phyloP scores from a whole-genome alignment of 2,888 invertebrate genomes.

The Gastracanthus pulcherrimus region DNA sequence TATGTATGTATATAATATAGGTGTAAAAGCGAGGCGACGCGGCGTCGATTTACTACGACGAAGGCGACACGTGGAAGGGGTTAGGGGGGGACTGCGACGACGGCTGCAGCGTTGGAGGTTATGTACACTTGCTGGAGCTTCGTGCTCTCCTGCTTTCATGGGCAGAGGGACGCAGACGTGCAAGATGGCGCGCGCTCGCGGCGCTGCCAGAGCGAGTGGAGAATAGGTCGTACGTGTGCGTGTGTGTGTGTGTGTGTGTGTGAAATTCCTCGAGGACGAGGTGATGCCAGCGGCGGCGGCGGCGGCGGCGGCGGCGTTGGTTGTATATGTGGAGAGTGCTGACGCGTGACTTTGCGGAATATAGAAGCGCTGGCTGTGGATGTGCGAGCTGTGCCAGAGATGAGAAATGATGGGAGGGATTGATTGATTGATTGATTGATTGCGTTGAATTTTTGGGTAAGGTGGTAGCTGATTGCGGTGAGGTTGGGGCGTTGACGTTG shows the following conservation, averaged over 20 bases:
- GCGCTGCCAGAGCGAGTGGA: not conserved
- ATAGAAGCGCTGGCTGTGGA: not conserved
- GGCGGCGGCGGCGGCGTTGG: not conserved
- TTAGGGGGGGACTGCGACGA: too few relatives aligned
- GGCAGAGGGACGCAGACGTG: conserved; percentile 76
- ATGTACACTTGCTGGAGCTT: conserved; percentile 18
- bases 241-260: not conserved
- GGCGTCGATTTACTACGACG: not conserved
- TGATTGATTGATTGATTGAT: conserved; percentile 25
- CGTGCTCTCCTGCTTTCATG: conserved; percentile 70
- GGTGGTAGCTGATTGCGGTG: not conserved
- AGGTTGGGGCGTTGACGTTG: not conserved
- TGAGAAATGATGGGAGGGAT: too few relatives aligned
- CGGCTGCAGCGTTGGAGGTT: too few relatives aligned
- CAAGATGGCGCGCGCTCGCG: conserved; percentile 72
- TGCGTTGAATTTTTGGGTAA: not conserved
- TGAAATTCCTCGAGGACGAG: not conserved
- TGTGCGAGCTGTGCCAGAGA: not conserved
- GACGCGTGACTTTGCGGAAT: not conserved
- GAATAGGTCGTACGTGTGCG: not conserved
- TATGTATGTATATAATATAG: too few relatives aligned
- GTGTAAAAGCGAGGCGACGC: too few relatives aligned
- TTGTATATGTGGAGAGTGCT: not conserved
- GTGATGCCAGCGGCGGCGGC: not conserved
- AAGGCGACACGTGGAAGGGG: not conserved